Conservation (phyloP, 1,140 invertebrate genomes). For the Scaptomyza pallida region DNA sequence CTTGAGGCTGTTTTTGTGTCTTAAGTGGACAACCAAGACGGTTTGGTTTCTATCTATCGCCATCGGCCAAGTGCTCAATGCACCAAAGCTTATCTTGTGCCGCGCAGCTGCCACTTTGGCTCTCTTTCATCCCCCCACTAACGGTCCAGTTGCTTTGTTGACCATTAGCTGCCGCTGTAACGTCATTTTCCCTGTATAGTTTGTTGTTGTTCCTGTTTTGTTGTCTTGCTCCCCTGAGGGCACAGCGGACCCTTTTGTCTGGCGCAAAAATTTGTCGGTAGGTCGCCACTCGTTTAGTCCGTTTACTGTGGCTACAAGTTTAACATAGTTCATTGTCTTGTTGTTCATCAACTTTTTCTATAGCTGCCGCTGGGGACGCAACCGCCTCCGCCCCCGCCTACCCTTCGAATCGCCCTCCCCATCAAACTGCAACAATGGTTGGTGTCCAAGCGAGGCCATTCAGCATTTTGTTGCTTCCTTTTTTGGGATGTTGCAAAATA, state of each 20-base stretch:
- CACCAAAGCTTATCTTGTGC: slow-evolving; percentile 65
- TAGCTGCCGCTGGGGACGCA: slow-evolving; percentile 39
- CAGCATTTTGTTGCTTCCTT: slow-evolving; percentile 34
- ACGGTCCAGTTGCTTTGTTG: neutral
- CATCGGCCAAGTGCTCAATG: slow-evolving; percentile 59
- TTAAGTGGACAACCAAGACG: slow-evolving; percentile 70
- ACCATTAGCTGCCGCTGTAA: slow-evolving; percentile 61
- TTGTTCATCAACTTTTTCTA: slow-evolving; percentile 74
- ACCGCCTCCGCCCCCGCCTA: slow-evolving; percentile 2
- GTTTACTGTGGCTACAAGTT: slow-evolving; percentile 61
- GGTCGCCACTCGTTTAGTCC: slow-evolving; percentile 31
- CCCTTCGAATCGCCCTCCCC: neutral
- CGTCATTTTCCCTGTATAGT: slow-evolving; percentile 48
- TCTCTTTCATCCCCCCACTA: neutral
- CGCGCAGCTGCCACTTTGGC: slow-evolving; percentile 67
- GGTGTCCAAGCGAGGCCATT: slow-evolving; percentile 30
- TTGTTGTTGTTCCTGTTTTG: slow-evolving; percentile 20
- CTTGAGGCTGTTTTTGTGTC: slow-evolving; percentile 59
- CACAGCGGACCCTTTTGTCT: slow-evolving; percentile 50
- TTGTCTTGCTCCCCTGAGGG: slow-evolving; percentile 51
- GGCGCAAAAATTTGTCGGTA: slow-evolving; percentile 50
- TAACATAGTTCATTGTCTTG: slow-evolving; percentile 74
- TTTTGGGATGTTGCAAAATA: slow-evolving; percentile 49
- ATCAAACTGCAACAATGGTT: slow-evolving; percentile 13
- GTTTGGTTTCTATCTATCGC: slow-evolving; percentile 44